phyloP scores from a whole-genome alignment of 2,113 vertebrate genomes.

The Aspidoscelis tigris region DNA sequence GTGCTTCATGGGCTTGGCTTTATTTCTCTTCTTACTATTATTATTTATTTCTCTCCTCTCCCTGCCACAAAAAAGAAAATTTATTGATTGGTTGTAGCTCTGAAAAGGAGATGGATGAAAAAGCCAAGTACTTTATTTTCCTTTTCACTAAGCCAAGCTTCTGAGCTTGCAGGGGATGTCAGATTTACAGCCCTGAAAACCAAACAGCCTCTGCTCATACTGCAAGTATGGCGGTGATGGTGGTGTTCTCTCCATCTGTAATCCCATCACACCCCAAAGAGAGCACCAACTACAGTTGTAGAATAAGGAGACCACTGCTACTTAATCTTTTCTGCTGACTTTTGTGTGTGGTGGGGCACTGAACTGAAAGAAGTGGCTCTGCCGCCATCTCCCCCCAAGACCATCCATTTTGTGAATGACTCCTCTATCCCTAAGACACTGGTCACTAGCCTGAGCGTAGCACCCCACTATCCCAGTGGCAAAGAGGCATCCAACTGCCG shows the following conservation, averaged over 20 bases:
- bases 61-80: constrained; percentile 36
- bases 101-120: constrained; percentile 58
- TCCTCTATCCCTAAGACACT: no score
- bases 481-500: no score
- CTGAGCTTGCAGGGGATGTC: constrained; percentile 62
- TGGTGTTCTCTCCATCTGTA: constrained; percentile 41
- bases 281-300: constrained; percentile 59
- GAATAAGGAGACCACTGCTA: constrained; percentile 44
- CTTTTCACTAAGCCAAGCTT: constrained; percentile 56
- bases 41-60: constrained; percentile 20
- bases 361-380: constrained; percentile 39
- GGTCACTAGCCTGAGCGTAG: no score
- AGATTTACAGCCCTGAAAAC: constrained; percentile 57
- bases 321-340: constrained; percentile 59
- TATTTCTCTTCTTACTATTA: constrained; percentile 41
- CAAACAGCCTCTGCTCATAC: constrained; percentile 38
- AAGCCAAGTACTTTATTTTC: constrained; percentile 15
- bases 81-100: constrained; percentile 62
- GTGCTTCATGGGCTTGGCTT: constrained; percentile 45
- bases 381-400: neutral
- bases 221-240: constrained; percentile 29
- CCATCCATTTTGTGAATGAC: neutral
- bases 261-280: constrained; percentile 42
- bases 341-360: constrained; percentile 34
- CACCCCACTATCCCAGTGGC: no score